Base-by-base conservation (phyloP, 2,113 vertebrate species). In the Eudyptes chrysolophus region DNA sequence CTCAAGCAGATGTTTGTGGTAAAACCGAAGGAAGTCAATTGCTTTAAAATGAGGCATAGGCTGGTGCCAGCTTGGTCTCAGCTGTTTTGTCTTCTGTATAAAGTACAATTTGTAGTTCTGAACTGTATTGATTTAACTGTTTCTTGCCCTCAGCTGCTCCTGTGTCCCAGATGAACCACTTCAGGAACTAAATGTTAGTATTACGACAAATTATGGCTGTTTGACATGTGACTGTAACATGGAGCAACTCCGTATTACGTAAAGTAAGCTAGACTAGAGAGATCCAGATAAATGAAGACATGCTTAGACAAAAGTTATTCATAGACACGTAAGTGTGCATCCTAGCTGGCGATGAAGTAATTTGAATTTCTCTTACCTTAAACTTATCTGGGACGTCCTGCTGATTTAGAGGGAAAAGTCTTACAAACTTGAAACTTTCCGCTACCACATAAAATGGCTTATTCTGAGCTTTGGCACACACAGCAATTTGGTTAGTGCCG, bases 401-500 rank as follows among this genome's bases (percentile, higher is more conserved):
- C 71, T 99, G 99, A 97, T 99, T 99, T 30, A 99, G 98, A 8
- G 99, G 99, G 83, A 99, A 99, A 30, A 99, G 99, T 13, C 99
- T 98, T 3, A 99, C 99, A 61, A 99, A 99, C 94, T 99, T 99
- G 96, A 99, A 99, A 70, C 99, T 99, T 97, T 99, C 99, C 1
- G 99, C 99, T 51, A 99, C 99, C 34, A 99, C 99, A 3, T 99
- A 99, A 94, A 99, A 99, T 1, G 99, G 99, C 65, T 99, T 99
- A 97, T 99, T 99, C 97, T 99, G 99, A 12, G 99, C 99, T 97
- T 99, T 99, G 77, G 99, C 99, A 22, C 99, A 99, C 75, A 99
- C 97, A 0, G 99, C 99, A 98, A 99, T 99, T 97, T 99, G 99
- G 84, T 99, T 99, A 12, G 99, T 99, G 68, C 99, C 99, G 11